Conservation (phyloP, 2,113 vertebrate species). For the Dendropsophus ebraccatus region DNA sequence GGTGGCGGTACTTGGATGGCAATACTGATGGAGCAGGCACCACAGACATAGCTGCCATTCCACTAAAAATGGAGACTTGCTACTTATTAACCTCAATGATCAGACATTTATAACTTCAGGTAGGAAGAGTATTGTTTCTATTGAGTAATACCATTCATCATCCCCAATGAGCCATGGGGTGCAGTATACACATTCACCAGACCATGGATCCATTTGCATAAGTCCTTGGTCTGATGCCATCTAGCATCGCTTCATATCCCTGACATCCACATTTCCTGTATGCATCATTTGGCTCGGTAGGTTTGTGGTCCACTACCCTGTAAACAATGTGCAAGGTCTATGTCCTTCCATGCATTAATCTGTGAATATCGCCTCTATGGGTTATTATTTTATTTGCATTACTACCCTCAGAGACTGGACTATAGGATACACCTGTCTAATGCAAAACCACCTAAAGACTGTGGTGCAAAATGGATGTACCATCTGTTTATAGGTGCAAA, state of each 20-base stretch:
- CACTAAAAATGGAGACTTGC: no score
- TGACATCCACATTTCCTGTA: neutral
- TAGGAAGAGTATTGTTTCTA: no score
- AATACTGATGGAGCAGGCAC: no score
- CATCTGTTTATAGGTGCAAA: no score
- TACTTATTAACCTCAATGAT: no score
- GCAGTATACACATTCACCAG: neutral
- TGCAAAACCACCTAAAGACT: no score
- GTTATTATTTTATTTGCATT: neutral
- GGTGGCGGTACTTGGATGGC: no score
- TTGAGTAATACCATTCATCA: neutral
- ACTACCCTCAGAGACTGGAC: neutral
- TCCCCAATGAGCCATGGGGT: neutral
- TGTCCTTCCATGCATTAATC: neutral
- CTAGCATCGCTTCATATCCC: neutral
- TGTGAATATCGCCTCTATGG: neutral
- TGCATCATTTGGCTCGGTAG: neutral
- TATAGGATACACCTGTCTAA: neutral
- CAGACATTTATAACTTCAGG: neutral
- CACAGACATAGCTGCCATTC: no score
- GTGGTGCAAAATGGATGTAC: neutral
- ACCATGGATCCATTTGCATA: neutral
- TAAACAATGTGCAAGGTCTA: neutral
- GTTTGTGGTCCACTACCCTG: neutral
- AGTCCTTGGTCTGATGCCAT: neutral